Evolutionary conservation across 1,140 invertebrate genomes (phyloP).

Genomic region (Papilio dardanus): DNA sequence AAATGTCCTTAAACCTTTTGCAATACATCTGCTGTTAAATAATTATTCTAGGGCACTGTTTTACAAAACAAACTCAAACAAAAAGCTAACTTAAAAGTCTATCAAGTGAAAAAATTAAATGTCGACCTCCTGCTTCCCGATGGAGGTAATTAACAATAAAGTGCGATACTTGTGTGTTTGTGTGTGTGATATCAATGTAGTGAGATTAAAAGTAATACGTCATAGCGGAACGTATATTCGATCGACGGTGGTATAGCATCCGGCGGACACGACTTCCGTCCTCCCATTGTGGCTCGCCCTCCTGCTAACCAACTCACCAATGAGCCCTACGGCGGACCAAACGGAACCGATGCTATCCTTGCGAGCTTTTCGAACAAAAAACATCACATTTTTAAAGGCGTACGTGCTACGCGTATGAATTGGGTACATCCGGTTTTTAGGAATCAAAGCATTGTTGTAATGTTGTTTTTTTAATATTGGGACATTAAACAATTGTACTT

Average conservation of each 20-base stretch:
- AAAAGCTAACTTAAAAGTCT: slow-evolving; percentile 9
- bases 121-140: slow-evolving; percentile 7
- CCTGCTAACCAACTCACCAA: slow-evolving; percentile 45
- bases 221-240: slow-evolving; percentile 32
- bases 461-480: not conserved
- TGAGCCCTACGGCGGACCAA: slow-evolving; percentile 36
- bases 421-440: slow-evolving; percentile 22
- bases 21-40: not conserved
- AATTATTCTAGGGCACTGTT: not conserved
- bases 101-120: slow-evolving; percentile 16
- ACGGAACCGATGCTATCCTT: slow-evolving; percentile 37
- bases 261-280: slow-evolving; percentile 55
- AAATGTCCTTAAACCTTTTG: not conserved
- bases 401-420: slow-evolving; percentile 39
- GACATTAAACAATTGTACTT: not conserved
- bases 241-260: slow-evolving; percentile 47
- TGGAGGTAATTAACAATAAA: slow-evolving; percentile 34
- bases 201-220: slow-evolving; percentile 30
- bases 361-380: slow-evolving; percentile 30
- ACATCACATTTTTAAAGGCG: slow-evolving; percentile 21
- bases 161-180: slow-evolving; percentile 18
- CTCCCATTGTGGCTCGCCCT: slow-evolving; percentile 49
- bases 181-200: not conserved
- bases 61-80: slow-evolving; percentile 8
- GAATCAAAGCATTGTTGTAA: not conserved